Conservation (phyloP, 2,888 invertebrate genomes). For the Tiphia femorata region DNA sequence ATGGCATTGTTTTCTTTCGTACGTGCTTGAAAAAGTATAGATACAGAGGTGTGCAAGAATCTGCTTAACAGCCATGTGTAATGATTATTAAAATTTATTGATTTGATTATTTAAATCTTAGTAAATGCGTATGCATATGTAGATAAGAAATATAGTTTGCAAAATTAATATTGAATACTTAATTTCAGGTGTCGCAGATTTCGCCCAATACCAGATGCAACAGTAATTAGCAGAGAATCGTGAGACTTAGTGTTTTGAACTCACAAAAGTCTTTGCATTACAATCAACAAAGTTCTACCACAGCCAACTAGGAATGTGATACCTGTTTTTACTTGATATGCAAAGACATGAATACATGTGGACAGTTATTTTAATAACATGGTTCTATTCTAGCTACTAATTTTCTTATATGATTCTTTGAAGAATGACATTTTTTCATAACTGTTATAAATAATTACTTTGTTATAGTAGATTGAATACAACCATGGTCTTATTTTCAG, state of each 20-base stretch:
- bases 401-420: conserved; percentile 1
- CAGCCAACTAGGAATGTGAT: conserved; percentile 61
- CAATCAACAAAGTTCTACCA: conserved; percentile 56
- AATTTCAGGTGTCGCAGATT: conserved; percentile 64
- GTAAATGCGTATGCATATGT: no score
- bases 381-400: conserved; percentile 1
- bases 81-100: no score
- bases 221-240: conserved; percentile 64
- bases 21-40: no score
- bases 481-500: conserved; percentile 21
- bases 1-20: no score
- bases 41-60: no score
- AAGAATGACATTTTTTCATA: background rate
- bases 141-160: background rate
- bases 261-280: conserved; percentile 50
- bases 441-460: background rate
- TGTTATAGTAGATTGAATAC: conserved; percentile 10
- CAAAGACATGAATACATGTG: background rate
- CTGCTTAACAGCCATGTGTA: no score
- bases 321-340: conserved; percentile 33
- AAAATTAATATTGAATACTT: background rate
- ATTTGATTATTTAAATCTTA: no score
- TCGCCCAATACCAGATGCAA: conserved; percentile 64
- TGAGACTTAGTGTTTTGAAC: conserved; percentile 57
- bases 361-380: background rate